Evolutionary conservation across 1,140 invertebrate genomes (phyloP).

Genomic region (Bombus vancouverensis): DNA sequence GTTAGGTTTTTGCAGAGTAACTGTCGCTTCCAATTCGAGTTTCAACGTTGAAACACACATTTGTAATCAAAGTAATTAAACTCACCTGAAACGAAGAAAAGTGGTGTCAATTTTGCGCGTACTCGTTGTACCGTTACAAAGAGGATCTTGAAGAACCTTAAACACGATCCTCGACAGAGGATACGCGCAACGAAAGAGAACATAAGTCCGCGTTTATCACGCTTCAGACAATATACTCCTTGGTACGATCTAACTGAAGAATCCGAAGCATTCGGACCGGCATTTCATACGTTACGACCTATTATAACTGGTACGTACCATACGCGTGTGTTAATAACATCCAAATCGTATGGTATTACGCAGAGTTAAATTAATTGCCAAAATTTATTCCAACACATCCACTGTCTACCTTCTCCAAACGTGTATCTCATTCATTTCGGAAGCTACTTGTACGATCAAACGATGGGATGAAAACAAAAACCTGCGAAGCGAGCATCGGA

Average conservation of each 20-base stretch:
- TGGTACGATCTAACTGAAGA: no score
- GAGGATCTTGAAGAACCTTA: neutral
- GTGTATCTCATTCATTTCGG: neutral
- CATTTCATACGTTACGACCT: no score
- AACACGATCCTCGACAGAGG: fast-evolving
- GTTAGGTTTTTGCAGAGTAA: neutral
- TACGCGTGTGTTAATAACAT: no score
- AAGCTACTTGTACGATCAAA: neutral
- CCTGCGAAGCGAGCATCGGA: neutral
- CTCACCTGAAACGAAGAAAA: no score
- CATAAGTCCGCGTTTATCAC: fast-evolving
- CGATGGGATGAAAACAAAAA: no score
- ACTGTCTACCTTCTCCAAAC: neutral
- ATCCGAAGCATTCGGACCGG: no score
- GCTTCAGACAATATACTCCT: neutral
- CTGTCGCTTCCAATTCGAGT: neutral
- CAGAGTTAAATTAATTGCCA: neutral
- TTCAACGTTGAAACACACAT: no score
- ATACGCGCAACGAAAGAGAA: neutral
- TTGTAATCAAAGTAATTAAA: no score
- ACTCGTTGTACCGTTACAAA: neutral
- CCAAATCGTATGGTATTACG: neutral
- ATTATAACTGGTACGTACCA: no score
- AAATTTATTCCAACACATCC: neutral
- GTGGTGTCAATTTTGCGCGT: neutral